Conservation (phyloP, 2,797 vertebrate genomes). For the Eulemur albifrons region DNA sequence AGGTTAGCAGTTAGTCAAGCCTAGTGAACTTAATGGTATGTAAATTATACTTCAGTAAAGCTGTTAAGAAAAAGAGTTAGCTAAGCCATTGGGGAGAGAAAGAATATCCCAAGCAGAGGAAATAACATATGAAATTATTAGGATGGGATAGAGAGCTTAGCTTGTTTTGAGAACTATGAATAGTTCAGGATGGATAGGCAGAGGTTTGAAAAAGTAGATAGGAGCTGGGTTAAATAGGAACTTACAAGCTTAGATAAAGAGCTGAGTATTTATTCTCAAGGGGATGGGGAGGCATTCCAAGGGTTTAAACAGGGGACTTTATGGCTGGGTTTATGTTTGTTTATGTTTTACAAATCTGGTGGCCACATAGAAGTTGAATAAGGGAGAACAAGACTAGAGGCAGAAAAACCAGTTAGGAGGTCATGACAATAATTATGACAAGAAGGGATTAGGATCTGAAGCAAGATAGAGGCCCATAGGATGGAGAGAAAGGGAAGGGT, state of each 20-base stretch:
- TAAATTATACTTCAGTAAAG: constrained; percentile 31
- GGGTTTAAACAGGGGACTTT: background rate
- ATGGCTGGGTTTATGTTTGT: background rate
- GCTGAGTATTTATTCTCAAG: background rate
- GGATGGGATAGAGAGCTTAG: background rate
- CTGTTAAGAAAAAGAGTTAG: background rate
- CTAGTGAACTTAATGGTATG: constrained; percentile 13
- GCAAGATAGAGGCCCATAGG: background rate
- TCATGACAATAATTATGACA: background rate
- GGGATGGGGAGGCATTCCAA: background rate
- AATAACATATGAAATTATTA: constrained; percentile 36
- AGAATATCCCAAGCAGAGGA: background rate
- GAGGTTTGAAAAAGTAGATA: constrained; percentile 4
- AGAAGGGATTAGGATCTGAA: background rate
- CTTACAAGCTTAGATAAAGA: background rate
- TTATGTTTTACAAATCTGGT: background rate
- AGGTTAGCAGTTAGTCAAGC: constrained; percentile 45
- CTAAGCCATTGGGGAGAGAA: background rate
- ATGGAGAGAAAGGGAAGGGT: background rate
- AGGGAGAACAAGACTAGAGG: background rate
- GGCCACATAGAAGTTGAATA: background rate
- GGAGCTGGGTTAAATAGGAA: background rate
- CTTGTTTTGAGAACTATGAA: constrained; percentile 19
- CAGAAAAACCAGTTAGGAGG: background rate
- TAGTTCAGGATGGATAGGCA: background rate